These are phyloP conservation scores for Pachliopta kotzebuea DNA, from an alignment of 2,888 invertebrate genomes.

Conservation along the genomic window DNA sequence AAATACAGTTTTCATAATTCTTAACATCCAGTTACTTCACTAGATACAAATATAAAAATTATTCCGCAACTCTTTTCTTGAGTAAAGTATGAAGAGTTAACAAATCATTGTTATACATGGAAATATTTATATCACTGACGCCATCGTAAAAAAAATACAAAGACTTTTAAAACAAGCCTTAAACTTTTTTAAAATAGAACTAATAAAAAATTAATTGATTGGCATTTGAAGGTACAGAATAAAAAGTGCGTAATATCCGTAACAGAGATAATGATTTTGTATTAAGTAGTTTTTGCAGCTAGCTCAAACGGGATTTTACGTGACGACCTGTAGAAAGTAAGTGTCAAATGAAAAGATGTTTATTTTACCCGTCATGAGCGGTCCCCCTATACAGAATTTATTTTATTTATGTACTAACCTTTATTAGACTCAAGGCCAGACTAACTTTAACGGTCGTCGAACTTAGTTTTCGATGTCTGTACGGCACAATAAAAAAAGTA, in stretches of 20 bases:
- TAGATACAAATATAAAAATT: too few species aligned
- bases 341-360: slow-evolving; percentile 13
- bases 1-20: too few species aligned
- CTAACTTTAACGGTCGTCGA: slow-evolving; percentile 61
- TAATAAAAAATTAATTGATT: background rate
- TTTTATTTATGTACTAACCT: slow-evolving; percentile 33
- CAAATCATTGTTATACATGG: too few species aligned
- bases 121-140: background rate
- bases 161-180: background rate
- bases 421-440: slow-evolving; percentile 62
- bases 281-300: slow-evolving; percentile 29
- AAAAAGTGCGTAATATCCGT: background rate
- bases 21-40: too few species aligned
- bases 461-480: slow-evolving; percentile 52
- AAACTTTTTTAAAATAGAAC: background rate
- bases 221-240: background rate
- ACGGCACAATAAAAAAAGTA: slow-evolving; percentile 47
- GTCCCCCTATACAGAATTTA: slow-evolving; percentile 30
- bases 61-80: too few species aligned
- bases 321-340: slow-evolving; percentile 33
- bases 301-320: slow-evolving; percentile 41
- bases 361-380: slow-evolving; percentile 14
- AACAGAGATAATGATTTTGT: slow-evolving; percentile 4
- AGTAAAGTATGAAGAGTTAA: too few species aligned
- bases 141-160: background rate